phyloP scores from a whole-genome alignment of 2,113 vertebrate genomes.

The Tychaedon coryphoeus region DNA sequence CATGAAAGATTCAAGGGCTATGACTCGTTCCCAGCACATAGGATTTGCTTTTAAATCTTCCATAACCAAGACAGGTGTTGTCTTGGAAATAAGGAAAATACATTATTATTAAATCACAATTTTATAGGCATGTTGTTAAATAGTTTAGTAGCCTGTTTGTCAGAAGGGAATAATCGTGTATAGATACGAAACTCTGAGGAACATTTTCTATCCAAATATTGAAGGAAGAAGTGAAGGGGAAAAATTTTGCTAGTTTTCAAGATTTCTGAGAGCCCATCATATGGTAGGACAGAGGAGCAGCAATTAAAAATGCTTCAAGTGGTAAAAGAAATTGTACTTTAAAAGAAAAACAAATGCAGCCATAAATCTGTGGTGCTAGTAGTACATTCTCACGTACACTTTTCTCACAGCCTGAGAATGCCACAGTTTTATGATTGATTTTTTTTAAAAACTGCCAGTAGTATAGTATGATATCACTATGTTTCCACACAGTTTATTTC shows the following conservation, averaged over 20 bases:
- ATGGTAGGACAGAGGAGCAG: background rate
- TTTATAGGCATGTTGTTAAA: conserved; percentile 20
- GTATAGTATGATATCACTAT: background rate
- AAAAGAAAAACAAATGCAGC: background rate
- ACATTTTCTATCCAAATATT: conserved; percentile 5
- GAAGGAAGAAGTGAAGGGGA: background rate
- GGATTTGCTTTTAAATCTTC: background rate
- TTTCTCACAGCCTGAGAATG: background rate
- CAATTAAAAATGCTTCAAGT: background rate
- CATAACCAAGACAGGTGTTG: background rate
- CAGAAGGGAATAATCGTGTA: background rate
- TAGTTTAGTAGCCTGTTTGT: conserved; percentile 13
- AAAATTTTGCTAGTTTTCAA: background rate
- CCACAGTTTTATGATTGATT: background rate
- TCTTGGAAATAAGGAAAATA: background rate
- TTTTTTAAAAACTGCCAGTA: background rate
- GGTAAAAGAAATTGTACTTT: background rate
- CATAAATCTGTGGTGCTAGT: background rate
- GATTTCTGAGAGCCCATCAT: background rate
- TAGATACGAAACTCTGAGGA: background rate
- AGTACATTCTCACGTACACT: background rate
- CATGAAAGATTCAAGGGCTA: background rate
- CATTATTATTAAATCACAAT: background rate
- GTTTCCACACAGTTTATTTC: background rate
- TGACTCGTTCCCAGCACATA: background rate